Conservation (phyloP, 2,797 vertebrate species). For the Urosaurus nigricauda region DNA sequence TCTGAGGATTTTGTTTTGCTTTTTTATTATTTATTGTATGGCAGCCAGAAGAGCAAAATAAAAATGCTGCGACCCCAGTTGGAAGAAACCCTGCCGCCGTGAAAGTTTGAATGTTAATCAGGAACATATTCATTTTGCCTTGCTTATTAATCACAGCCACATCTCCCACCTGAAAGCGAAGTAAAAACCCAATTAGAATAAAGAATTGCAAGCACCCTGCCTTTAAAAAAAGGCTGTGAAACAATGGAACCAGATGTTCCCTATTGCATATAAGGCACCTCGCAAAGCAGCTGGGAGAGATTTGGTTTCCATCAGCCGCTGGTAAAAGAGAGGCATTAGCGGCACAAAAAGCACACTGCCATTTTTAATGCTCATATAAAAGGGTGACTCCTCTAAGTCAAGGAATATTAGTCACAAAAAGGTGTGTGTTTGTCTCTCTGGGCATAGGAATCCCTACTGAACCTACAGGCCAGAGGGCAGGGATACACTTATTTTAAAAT, state of each 20-base stretch:
- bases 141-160: conserved; percentile 71
- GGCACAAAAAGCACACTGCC: conserved; percentile 63
- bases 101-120: conserved; percentile 62
- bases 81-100: conserved; percentile 17
- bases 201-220: conserved; percentile 74
- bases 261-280: conserved; percentile 71
- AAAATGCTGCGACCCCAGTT: conserved; percentile 47
- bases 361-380: conserved; percentile 76
- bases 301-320: conserved; percentile 75
- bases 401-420: conserved; percentile 65
- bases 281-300: conserved; percentile 77
- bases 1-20: conserved; percentile 54
- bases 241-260: conserved; percentile 84
- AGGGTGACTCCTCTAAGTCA: conserved; percentile 76
- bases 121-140: conserved; percentile 51
- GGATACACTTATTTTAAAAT: background rate
- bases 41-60: conserved; percentile 52
- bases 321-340: conserved; percentile 74
- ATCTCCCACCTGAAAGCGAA: conserved; percentile 75
- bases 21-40: background rate
- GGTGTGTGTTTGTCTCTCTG: background rate
- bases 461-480: background rate
- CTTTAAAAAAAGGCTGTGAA: conserved; percentile 60
- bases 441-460: background rate
- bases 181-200: conserved; percentile 84